Percentiles rank a stretch among this genome's conserved stretches.
Evolutionary conservation across 1,140 invertebrate genomes (phyloP).

Genomic region (Lordiphosa clarofinis): DNA sequence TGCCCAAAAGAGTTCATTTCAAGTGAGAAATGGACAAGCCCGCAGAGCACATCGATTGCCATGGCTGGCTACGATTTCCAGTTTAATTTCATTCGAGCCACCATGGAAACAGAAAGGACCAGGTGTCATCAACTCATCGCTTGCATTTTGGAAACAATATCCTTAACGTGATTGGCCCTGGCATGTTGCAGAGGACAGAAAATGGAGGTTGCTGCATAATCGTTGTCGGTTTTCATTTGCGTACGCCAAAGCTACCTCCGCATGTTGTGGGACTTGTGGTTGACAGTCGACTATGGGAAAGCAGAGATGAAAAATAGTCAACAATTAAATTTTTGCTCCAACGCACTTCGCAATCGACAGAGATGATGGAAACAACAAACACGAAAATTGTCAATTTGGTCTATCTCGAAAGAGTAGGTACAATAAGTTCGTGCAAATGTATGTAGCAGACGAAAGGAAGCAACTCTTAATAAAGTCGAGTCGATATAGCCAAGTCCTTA

Average conservation of each 20-base stretch:
- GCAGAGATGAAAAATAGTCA: slow-evolving; percentile 31
- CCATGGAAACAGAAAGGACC: no score
- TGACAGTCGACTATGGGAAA: neutral
- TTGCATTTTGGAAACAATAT: slow-evolving; percentile 56
- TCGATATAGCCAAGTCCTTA: no score
- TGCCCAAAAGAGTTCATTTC: slow-evolving; percentile 3
- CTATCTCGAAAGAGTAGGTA: no score
- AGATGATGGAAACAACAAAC: no score
- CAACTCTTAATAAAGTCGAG: no score
- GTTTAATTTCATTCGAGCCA: slow-evolving; percentile 31
- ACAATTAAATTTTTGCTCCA: slow-evolving; percentile 38
- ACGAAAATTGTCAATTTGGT: no score
- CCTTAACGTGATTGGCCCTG: slow-evolving; percentile 8
- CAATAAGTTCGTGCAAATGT: no score
- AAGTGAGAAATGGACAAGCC: slow-evolving; percentile 19
- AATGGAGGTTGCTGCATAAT: slow-evolving; percentile 53
- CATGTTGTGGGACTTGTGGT: slow-evolving; percentile 7
- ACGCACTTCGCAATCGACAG: neutral
- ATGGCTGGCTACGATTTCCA: slow-evolving; percentile 13
- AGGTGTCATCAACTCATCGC: neutral
- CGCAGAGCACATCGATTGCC: slow-evolving; percentile 29
- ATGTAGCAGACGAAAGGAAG: no score
- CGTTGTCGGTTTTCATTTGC: slow-evolving; percentile 66
- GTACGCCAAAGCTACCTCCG: slow-evolving; percentile 4
- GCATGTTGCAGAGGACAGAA: slow-evolving; percentile 1